Evolutionary conservation across 2,888 invertebrate species (phyloP).

Genomic region (Muschampia plurimacula): DNA sequence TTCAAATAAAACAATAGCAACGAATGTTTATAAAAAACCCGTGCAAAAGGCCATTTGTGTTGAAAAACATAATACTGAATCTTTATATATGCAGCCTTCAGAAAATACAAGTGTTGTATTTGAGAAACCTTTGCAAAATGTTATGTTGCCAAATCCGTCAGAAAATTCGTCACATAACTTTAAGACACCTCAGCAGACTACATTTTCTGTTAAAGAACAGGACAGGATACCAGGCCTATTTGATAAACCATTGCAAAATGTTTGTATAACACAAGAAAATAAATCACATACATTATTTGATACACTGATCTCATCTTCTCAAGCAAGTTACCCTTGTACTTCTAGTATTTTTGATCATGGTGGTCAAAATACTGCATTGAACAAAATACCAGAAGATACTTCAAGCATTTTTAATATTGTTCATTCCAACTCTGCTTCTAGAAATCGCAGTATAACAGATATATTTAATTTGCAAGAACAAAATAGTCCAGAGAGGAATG

Average conservation of each 20-base stretch:
- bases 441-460: conserved; percentile 77
- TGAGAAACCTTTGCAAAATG: conserved; percentile 2
- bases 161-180: conserved; percentile 13
- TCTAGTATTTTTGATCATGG: conserved; percentile 5
- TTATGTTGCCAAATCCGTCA: not conserved
- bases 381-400: conserved; percentile 19
- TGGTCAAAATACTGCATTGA: not conserved
- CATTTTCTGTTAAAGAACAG: conserved; percentile 7
- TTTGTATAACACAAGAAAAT: conserved; percentile 47
- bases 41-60: not conserved
- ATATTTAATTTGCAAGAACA: conserved; percentile 63
- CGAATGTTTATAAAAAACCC: conserved; percentile 8
- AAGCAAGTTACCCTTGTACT: not conserved
- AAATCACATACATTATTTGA: conserved; percentile 40
- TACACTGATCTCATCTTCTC: conserved; percentile 12
- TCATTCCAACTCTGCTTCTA: conserved; percentile 62
- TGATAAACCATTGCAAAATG: conserved; percentile 23
- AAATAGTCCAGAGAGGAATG: conserved; percentile 57
- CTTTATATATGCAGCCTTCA: not conserved
- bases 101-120: not conserved
- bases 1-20: not conserved
- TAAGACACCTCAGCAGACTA: not conserved
- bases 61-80: not conserved
- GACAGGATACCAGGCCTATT: conserved; percentile 16
- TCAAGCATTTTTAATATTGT: conserved; percentile 69